These are phyloP conservation scores for Anthophora plumipes DNA, from an alignment of 2,888 invertebrate genomes.

Conservation along the genomic window DNA sequence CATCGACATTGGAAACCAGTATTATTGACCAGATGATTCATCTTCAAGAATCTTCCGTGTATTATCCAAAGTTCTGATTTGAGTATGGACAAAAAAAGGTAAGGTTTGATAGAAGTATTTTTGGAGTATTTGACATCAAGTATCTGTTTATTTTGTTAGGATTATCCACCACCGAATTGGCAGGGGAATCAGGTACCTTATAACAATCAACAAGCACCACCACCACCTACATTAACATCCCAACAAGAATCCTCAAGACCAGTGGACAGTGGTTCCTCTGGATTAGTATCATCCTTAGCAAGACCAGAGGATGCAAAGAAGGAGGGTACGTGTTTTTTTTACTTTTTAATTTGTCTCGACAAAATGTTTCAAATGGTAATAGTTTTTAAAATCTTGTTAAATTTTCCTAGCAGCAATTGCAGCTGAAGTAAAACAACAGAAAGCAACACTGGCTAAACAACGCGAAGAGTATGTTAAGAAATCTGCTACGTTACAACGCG, in stretches of 20 bases:
- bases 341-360: neutral
- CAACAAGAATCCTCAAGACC: slow-evolving; percentile 75
- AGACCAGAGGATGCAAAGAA: slow-evolving; percentile 83
- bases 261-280: slow-evolving; percentile 73
- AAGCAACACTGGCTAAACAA: slow-evolving; percentile 91
- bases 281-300: slow-evolving; percentile 70
- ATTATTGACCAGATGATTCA: slow-evolving; percentile 71
- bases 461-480: slow-evolving; percentile 93
- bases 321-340: slow-evolving; percentile 83
- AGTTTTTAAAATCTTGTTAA: slow-evolving; percentile 26
- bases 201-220: slow-evolving; percentile 81
- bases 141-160: slow-evolving; percentile 76
- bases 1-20: slow-evolving; percentile 69
- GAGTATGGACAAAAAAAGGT: slow-evolving; percentile 76
- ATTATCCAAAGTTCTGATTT: slow-evolving; percentile 77
- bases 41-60: slow-evolving; percentile 75
- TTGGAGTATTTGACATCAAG: slow-evolving; percentile 62
- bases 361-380: neutral
- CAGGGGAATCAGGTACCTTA: slow-evolving; percentile 81
- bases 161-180: slow-evolving; percentile 83
- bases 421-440: slow-evolving; percentile 93
- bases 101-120: slow-evolving; percentile 72
- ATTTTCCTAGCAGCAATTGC: slow-evolving; percentile 88
- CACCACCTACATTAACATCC: slow-evolving; percentile 75
- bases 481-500: slow-evolving; percentile 90